Evolutionary conservation across 2,797 vertebrate species (phyloP).

Genomic region (Telmatherina bonti): DNA sequence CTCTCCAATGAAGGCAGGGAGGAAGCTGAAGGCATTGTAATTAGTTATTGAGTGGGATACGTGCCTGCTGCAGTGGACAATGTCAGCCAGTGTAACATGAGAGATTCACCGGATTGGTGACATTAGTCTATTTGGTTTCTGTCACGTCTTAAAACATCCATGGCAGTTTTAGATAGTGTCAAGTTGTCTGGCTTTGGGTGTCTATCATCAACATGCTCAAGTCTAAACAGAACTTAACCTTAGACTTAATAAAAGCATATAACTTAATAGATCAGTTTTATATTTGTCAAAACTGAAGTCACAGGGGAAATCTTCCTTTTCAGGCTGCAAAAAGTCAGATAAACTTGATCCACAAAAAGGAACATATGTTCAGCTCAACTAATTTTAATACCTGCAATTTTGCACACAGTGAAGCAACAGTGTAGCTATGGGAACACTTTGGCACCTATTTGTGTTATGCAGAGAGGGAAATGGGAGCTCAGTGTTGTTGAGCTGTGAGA

Average conservation of each 20-base stretch:
- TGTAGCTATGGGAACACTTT: constrained; percentile 35
- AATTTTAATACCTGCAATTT: constrained; percentile 39
- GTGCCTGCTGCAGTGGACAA: constrained; percentile 53
- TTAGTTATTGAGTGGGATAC: constrained; percentile 72
- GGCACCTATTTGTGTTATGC: constrained; percentile 43
- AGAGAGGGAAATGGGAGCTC: constrained; percentile 33
- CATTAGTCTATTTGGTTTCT: constrained; percentile 69
- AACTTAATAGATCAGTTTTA: constrained; percentile 31
- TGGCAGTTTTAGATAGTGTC: constrained; percentile 63
- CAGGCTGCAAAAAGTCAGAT: constrained; percentile 12
- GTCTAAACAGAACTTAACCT: constrained; percentile 51
- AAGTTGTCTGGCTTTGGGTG: constrained; percentile 55
- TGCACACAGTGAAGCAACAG: constrained; percentile 33
- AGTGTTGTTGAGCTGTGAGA: constrained; percentile 52
- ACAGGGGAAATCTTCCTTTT: background rate
- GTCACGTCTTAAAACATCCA: constrained; percentile 62
- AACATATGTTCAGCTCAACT: constrained; percentile 49
- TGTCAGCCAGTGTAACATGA: constrained; percentile 56
- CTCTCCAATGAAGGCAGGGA: constrained; percentile 57
- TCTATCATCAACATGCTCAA: constrained; percentile 53
- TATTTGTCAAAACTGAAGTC: background rate
- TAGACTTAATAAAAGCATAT: constrained; percentile 45
- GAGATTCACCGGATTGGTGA: constrained; percentile 48
- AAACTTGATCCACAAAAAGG: constrained; percentile 14
- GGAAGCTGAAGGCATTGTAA: constrained; percentile 69